These are phyloP conservation scores for Carduelis carduelis DNA, from an alignment of 2,797 vertebrate species.

Conservation along the genomic window DNA sequence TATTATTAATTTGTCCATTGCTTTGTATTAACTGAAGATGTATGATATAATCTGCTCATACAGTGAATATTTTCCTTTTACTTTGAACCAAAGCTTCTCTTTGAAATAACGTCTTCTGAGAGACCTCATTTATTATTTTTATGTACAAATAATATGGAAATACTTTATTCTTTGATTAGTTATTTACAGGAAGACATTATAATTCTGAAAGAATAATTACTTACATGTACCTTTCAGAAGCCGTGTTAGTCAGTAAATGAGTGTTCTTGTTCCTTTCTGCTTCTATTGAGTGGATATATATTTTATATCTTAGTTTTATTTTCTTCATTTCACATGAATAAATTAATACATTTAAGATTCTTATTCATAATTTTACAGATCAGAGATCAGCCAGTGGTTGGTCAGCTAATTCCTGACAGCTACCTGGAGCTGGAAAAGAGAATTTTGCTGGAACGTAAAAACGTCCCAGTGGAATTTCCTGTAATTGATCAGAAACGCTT, in stretches of 20 bases:
- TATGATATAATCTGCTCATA: background rate
- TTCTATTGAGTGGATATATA: background rate
- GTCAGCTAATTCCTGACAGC: constrained; percentile 94
- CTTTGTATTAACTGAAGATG: background rate
- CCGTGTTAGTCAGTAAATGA: background rate
- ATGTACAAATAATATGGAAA: background rate
- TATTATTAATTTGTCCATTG: background rate
- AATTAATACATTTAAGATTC: background rate
- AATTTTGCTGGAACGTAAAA: constrained; percentile 82
- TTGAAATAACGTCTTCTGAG: background rate
- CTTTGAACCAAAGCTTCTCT: background rate
- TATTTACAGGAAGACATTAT: background rate
- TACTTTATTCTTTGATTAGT: background rate
- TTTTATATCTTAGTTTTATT: background rate
- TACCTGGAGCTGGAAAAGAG: constrained; percentile 92
- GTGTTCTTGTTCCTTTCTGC: background rate
- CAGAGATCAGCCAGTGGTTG: constrained; percentile 91
- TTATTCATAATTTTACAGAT: constrained; percentile 79
- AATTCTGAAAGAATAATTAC: background rate
- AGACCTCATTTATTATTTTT: background rate
- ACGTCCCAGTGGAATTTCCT: constrained; percentile 86
- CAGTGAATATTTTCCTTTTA: background rate
- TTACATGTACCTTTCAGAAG: background rate
- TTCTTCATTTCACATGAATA: background rate
- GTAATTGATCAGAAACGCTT: constrained; percentile 83